phyloP scores from a whole-genome alignment of 1,140 invertebrate species.

The Bombus vancouverensis region DNA sequence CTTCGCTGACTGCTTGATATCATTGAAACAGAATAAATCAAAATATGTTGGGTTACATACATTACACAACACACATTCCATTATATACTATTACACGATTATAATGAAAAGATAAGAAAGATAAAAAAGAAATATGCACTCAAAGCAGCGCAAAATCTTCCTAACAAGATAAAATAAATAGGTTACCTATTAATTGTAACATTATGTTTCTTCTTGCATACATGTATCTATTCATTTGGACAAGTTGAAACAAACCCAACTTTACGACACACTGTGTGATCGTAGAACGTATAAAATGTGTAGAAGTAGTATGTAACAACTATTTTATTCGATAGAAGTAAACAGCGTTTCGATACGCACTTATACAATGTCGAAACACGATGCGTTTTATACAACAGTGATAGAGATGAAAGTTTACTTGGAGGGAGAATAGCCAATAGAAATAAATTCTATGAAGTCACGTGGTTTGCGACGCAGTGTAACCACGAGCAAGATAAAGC shows the following conservation, averaged over 20 bases:
- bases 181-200: slow-evolving; percentile 6
- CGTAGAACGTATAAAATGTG: not conserved
- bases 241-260: not conserved
- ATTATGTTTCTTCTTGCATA: slow-evolving; percentile 1
- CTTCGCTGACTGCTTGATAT: not conserved
- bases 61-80: not conserved
- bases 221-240: not conserved
- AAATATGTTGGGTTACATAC: not conserved
- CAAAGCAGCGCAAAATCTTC: not conserved
- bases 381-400: not conserved
- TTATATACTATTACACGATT: not conserved
- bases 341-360: slow-evolving; percentile 7
- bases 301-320: not conserved
- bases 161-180: slow-evolving; percentile 27
- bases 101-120: slow-evolving; percentile 8
- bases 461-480: slow-evolving; percentile 36
- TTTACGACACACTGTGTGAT: not conserved
- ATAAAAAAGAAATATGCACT: not conserved
- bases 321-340: slow-evolving; percentile 20
- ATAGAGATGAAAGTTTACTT: not conserved
- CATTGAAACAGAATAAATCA: not conserved
- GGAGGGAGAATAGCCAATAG: slow-evolving; percentile 40
- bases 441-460: not conserved
- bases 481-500: slow-evolving; percentile 16
- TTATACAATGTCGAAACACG: slow-evolving; percentile 9